These are phyloP conservation scores for Pachypsylla venusta DNA, from an alignment of 1,140 invertebrate genomes.

Conservation along the genomic window DNA sequence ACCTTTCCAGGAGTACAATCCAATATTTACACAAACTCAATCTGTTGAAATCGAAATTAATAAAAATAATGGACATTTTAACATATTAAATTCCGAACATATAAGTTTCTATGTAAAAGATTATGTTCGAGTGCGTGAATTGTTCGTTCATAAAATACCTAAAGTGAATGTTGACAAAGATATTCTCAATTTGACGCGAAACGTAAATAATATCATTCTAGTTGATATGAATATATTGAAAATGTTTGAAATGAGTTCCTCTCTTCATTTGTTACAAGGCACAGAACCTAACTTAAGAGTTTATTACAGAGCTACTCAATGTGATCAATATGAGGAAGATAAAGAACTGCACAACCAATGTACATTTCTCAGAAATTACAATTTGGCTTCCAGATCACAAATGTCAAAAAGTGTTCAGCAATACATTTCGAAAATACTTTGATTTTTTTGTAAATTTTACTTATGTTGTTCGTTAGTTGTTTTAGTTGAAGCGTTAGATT, in stretches of 20 bases:
- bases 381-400: constrained; percentile 23
- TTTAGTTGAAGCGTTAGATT: too few relatives aligned
- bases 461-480: too few relatives aligned
- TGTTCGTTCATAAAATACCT: constrained; percentile 39
- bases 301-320: constrained; percentile 15
- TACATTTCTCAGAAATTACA: constrained; percentile 18
- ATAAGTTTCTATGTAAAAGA: constrained; percentile 69
- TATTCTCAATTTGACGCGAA: constrained; percentile 29
- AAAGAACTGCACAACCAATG: constrained; percentile 16
- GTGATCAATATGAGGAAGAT: constrained; percentile 11
- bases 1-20: constrained; percentile 62
- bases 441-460: too few relatives aligned
- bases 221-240: constrained; percentile 35
- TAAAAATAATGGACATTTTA: constrained; percentile 67
- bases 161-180: constrained; percentile 45
- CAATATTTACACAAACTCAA: constrained; percentile 40
- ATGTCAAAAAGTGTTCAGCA: constrained; percentile 22
- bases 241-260: constrained; percentile 44
- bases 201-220: constrained; percentile 11
- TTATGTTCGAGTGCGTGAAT: constrained; percentile 46
- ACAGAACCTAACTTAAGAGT: constrained; percentile 47
- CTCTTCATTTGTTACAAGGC: constrained; percentile 50
- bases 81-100: constrained; percentile 49
- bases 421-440: constrained; percentile 13
- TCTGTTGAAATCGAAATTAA: constrained; percentile 49